A percentile compares a stretch with the other conserved stretches of the same genome.
phyloP scores from a whole-genome alignment of 1,140 invertebrate genomes.

The Orchesella cincta region DNA sequence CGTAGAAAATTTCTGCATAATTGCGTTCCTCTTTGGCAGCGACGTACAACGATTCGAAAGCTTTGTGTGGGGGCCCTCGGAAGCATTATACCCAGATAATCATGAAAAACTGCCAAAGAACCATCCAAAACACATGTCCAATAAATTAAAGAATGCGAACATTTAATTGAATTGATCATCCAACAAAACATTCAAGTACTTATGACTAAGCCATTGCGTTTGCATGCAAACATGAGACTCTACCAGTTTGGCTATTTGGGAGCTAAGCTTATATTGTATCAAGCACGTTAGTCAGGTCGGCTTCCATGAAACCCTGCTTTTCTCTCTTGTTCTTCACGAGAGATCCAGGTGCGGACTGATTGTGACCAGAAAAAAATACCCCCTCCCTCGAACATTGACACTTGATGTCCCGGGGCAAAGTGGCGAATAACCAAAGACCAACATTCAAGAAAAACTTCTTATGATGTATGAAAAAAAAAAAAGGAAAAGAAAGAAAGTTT shows the following conservation, averaged over 20 bases:
- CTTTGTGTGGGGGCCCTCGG: slow-evolving; percentile 77
- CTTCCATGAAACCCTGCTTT: slow-evolving; percentile 80
- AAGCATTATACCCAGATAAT: slow-evolving; percentile 78
- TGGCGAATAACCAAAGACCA: too few species aligned
- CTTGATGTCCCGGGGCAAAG: too few species aligned
- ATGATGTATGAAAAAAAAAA: too few species aligned
- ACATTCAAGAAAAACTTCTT: too few species aligned
- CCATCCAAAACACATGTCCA: not conserved
- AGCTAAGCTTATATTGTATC: slow-evolving; percentile 84
- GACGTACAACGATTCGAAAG: slow-evolving; percentile 80
- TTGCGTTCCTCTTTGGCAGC: slow-evolving; percentile 70
- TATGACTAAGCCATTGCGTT: slow-evolving; percentile 64
- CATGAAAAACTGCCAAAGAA: slow-evolving; percentile 70
- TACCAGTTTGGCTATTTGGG: slow-evolving; percentile 74
- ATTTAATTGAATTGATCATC: not conserved
- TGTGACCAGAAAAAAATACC: too few species aligned
- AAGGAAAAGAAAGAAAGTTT: too few species aligned
- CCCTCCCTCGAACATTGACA: too few species aligned
- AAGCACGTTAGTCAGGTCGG: slow-evolving; percentile 70
- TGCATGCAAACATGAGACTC: slow-evolving; percentile 98
- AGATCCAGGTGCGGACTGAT: slow-evolving; percentile 10
- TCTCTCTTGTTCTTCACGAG: slow-evolving; percentile 67
- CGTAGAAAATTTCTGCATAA: slow-evolving; percentile 76
- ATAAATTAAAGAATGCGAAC: not conserved
- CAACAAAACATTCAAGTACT: too few species aligned